Base-by-base conservation (phyloP, 2,113 vertebrate genomes). In the Chamaetylas fuelleborni region DNA sequence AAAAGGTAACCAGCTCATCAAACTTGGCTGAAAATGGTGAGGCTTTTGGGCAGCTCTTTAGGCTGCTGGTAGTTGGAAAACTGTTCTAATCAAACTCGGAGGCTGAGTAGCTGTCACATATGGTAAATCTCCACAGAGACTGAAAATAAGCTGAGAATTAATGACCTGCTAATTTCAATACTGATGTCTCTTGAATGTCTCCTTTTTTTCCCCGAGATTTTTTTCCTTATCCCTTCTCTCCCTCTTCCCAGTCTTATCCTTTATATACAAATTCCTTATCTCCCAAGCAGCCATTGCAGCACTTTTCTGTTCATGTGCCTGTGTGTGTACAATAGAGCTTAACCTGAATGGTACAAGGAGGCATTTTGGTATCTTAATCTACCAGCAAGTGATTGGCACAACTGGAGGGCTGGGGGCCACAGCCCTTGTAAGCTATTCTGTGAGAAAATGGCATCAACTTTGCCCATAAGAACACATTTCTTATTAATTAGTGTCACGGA, bases 101-200 rank as follows among this genome's bases (percentile, higher is more conserved):
- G 83, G 51, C 83, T 92, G 54, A 88, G 72, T 84, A 50, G 66
- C 71, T 94, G 84, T 89, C 94, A 96, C 70, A 34, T 92, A 42
- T 3, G 33, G 72, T 88, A 89, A 96, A 88, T 81, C 86, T 97
- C 19, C 65, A 3, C 82, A 94, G 71, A 96, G 54, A 77, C 53
- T 74, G 94, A 95, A 76, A 92, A 87, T 76, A 94, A 47, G 20
- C 80, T 86, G 86, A 96, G 47, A 97, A 92, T 95, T 92, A 95
- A 93, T 91, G 82, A 95, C 64, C 53, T 96, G 95, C 95, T 95
- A 71, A 88, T 95, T 82, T 96, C 54, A 93, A 65, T 64, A 93
- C 28, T 58, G 56, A 51, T 81, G 33, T 90, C 70, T 87, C 61
- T 81, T 62, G 31, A 82, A 95, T 19, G n/a, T 42, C 47, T 69